A percentile compares a stretch with the other conserved stretches of the same genome.
Evolutionary conservation across 1,140 invertebrate species (phyloP).

Genomic region (Drosophila arizonae): DNA sequence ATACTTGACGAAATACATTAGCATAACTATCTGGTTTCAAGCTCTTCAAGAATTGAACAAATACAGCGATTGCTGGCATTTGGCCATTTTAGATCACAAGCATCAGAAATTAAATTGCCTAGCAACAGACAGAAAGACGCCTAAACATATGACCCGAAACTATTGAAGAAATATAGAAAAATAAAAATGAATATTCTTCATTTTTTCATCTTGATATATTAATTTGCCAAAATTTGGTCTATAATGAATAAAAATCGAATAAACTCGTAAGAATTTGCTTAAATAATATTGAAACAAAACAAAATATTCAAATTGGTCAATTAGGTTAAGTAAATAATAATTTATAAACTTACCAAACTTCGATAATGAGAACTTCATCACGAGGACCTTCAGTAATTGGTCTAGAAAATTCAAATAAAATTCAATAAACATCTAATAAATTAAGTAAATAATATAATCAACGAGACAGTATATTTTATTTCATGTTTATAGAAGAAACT

Average conservation of each 20-base stretch:
- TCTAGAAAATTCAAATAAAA: conserved; percentile 80
- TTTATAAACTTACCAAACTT: conserved; percentile 87
- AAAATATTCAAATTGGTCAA: background rate
- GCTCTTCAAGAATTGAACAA: too few species aligned
- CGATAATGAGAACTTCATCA: conserved; percentile 87
- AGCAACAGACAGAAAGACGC: too few species aligned
- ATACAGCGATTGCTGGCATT: too few species aligned
- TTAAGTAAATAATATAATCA: background rate
- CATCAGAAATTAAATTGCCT: too few species aligned
- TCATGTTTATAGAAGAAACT: background rate
- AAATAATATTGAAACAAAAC: background rate
- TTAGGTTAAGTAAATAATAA: background rate
- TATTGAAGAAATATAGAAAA: too few species aligned
- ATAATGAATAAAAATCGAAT: too few species aligned
- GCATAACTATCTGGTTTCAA: too few species aligned
- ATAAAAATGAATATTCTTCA: too few species aligned
- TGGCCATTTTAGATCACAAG: too few species aligned
- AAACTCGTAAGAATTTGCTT: too few species aligned
- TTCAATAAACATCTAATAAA: background rate
- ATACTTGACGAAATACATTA: too few species aligned
- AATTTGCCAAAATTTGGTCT: background rate
- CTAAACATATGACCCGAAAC: too few species aligned
- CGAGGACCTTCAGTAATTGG: conserved; percentile 86
- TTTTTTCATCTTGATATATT: background rate
- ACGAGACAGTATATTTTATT: background rate